Evolutionary conservation across 2,797 vertebrate genomes (phyloP).

Genomic region (Phylloscopus collybita): DNA sequence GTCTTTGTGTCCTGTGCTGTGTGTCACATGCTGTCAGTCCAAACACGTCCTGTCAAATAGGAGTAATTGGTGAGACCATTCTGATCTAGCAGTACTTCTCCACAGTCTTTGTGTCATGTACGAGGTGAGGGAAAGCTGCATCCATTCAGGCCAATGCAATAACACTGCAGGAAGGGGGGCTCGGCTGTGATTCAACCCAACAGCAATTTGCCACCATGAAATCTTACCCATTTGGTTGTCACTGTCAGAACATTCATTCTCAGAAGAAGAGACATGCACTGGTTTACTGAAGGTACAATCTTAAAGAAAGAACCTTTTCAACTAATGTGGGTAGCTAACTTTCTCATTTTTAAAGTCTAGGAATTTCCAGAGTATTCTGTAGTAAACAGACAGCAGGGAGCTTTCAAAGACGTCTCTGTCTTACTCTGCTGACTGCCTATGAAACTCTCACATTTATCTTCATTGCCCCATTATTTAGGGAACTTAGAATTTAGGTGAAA

Average conservation of each 20-base stretch:
- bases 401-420: background rate
- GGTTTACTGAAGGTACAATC: background rate
- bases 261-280: background rate
- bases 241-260: background rate
- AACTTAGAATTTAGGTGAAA: background rate
- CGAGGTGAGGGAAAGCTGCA: background rate
- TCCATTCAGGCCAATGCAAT: background rate
- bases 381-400: background rate
- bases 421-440: background rate
- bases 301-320: background rate
- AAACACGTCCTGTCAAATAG: background rate
- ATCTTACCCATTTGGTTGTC: background rate
- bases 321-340: background rate
- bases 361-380: background rate
- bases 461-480: background rate
- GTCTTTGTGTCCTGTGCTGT: background rate
- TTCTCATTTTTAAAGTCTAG: background rate
- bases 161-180: background rate
- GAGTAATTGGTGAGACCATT: background rate
- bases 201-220: background rate
- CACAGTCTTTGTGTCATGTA: background rate
- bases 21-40: background rate
- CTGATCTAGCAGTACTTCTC: background rate
- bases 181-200: background rate
- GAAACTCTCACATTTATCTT: background rate